A percentile compares a stretch with the other conserved stretches of the same genome.
Conservation (phyloP, 1,140 invertebrate species). For the Drosophila ambigua region DNA sequence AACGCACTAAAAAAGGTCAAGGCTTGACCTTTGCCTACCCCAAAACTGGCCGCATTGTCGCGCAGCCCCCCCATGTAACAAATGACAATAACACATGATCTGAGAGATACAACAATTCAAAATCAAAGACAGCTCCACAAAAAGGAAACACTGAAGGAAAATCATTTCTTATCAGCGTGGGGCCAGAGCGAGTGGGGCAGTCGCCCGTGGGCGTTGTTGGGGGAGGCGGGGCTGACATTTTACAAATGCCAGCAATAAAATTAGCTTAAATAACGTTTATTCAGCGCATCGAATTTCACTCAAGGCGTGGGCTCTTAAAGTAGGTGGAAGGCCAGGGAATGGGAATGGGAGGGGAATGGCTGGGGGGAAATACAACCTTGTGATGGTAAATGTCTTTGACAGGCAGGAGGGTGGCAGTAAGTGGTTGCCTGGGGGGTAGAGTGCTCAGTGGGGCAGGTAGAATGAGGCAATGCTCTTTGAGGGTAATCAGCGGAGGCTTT, state of each 20-base stretch:
- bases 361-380: constrained; percentile 10
- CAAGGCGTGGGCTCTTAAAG: constrained; percentile 10
- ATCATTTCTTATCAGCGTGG: neutral
- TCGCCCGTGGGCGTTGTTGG: too few relatives aligned
- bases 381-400: constrained; percentile 41
- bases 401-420: constrained; percentile 7
- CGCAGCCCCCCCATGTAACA: constrained; percentile 22
- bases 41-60: constrained; percentile 23
- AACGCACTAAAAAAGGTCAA: constrained; percentile 44
- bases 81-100: constrained; percentile 57
- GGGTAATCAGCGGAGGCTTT: too few relatives aligned
- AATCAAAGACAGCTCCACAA: constrained; percentile 39
- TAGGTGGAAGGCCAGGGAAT: neutral
- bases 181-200: neutral
- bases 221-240: constrained; percentile 51
- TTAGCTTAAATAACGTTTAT: constrained; percentile 67
- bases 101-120: constrained; percentile 43
- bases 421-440: neutral
- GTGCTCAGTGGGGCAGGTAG: neutral
- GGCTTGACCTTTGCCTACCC: constrained; percentile 35
- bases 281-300: constrained; percentile 54
- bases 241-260: constrained; percentile 69
- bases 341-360: too few relatives aligned
- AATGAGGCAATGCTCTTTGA: too few relatives aligned
- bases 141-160: constrained; percentile 1